Conservation (phyloP, 1,140 invertebrate genomes). For the Microplitis mediator region DNA sequence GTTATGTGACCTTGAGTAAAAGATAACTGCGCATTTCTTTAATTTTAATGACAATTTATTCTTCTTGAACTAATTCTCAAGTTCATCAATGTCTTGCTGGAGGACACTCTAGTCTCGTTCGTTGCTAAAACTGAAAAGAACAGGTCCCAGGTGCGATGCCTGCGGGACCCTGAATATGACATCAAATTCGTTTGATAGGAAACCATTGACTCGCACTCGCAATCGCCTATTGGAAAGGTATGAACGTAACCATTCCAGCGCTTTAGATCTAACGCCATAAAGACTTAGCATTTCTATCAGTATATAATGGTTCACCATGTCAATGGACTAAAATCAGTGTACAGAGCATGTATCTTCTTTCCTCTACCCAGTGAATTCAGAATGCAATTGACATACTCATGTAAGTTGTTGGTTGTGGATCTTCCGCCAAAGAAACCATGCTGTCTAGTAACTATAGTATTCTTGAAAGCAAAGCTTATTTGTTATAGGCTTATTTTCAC, state of each 20-base stretch:
- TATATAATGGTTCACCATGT: background rate
- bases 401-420: background rate
- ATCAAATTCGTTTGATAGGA: background rate
- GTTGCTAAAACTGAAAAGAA: background rate
- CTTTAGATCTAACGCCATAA: background rate
- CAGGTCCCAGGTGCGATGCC: background rate
- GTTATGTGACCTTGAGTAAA: too few species aligned
- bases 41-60: too few species aligned
- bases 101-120: background rate
- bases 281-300: background rate
- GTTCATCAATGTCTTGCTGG: background rate
- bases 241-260: background rate
- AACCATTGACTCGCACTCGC: background rate
- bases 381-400: background rate
- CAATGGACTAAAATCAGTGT: background rate
- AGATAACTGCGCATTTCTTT: too few species aligned
- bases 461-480: background rate
- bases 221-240: background rate
- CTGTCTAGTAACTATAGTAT: background rate
- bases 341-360: background rate
- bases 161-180: background rate
- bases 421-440: background rate
- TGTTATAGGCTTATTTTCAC: background rate
- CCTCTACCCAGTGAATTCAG: background rate
- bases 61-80: background rate